phyloP scores from a whole-genome alignment of 2,113 vertebrate species.

The Syngnathus floridae region DNA sequence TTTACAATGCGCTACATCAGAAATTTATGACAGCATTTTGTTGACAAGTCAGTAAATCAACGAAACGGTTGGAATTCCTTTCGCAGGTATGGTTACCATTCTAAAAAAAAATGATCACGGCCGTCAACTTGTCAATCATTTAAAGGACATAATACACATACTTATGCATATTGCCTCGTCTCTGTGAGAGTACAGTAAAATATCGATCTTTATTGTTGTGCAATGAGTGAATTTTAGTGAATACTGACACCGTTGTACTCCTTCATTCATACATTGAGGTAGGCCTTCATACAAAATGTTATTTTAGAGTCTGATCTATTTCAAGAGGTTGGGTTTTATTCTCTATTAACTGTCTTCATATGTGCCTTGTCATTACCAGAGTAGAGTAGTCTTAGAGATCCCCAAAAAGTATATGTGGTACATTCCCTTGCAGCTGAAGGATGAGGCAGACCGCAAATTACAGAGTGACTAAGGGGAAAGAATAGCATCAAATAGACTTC shows the following conservation, averaged over 20 bases:
- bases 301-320: conserved; percentile 55
- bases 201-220: background rate
- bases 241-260: conserved; percentile 4
- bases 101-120: background rate
- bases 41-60: background rate
- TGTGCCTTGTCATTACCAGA: conserved; percentile 69
- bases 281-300: conserved; percentile 18
- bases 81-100: background rate
- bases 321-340: conserved; percentile 52
- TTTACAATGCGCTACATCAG: background rate
- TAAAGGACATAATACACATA: background rate
- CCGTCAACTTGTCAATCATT: background rate
- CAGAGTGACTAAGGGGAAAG: conserved; percentile 49
- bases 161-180: too few species aligned
- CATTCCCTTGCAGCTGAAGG: conserved; percentile 49
- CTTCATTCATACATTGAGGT: background rate
- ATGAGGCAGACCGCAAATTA: conserved; percentile 66
- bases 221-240: background rate
- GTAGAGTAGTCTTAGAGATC: conserved; percentile 50
- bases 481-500: conserved; percentile 63
- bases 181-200: background rate
- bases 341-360: conserved; percentile 55
- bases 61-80: background rate
- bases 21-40: background rate
- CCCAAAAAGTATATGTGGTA: conserved; percentile 53